phyloP scores from a whole-genome alignment of 2,888 invertebrate species.

The Ochropleura plecta region DNA sequence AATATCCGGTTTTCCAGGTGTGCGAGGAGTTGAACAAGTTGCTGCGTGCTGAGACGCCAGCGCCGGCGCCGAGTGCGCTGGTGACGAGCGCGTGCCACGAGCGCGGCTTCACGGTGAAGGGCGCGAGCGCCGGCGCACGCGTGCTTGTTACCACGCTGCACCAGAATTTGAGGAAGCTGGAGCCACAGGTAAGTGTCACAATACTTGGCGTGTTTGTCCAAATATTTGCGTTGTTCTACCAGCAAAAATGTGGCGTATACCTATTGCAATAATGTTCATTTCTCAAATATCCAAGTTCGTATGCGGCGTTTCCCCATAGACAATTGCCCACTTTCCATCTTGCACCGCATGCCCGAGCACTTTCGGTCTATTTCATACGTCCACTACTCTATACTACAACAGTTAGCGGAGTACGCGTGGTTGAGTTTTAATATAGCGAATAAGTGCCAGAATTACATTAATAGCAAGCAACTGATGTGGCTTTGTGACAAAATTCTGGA shows the following conservation, averaged over 20 bases:
- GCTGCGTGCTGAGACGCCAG: constrained; percentile 77
- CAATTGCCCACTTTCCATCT: too few species aligned
- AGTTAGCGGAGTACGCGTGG: too few species aligned
- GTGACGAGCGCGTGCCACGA: constrained; percentile 77
- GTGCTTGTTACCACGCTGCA: constrained; percentile 98
- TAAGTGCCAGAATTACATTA: not conserved
- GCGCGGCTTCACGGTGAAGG: constrained; percentile 96
- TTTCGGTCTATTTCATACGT: too few species aligned
- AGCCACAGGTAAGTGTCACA: constrained; percentile 93
- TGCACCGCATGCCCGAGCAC: too few species aligned
- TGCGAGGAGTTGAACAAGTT: constrained; percentile 95
- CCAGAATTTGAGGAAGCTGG: constrained; percentile 97
- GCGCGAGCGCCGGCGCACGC: constrained; percentile 95
- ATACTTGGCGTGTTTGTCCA: not conserved
- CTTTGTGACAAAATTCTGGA: not conserved
- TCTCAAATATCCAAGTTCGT: not conserved
- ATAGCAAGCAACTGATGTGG: not conserved
- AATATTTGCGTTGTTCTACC: not conserved
- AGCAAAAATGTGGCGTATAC: not conserved
- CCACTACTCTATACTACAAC: too few species aligned
- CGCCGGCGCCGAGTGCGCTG: constrained; percentile 65
- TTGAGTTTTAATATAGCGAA: too few species aligned
- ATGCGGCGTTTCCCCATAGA: too few species aligned
- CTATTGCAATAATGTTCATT: not conserved
- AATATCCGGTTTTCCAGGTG: constrained; percentile 81